Evolutionary conservation across 64 coral and sea anemone genomes (phyloP).

Genomic region (Actinia equina): DNA sequence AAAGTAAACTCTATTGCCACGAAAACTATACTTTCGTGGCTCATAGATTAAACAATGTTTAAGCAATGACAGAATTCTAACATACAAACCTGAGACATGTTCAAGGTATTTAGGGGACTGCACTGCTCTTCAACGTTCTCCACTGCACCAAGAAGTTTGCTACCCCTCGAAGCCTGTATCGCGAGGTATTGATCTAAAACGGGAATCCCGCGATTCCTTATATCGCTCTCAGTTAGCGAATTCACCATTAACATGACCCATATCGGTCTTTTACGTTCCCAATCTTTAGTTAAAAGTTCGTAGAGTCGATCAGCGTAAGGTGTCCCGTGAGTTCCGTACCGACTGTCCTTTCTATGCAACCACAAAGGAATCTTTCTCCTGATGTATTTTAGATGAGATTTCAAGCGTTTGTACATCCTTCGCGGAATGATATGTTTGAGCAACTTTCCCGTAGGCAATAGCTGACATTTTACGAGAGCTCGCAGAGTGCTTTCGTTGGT

Average conservation of each 20-base stretch:
- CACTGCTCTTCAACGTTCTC: slow-evolving; percentile 92
- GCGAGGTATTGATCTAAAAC: slow-evolving; percentile 91
- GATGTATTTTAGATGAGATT: slow-evolving; percentile 78
- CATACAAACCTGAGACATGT: slow-evolving; percentile 67
- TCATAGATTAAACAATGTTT: not conserved
- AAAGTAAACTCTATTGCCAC: not conserved
- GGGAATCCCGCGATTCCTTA: slow-evolving; percentile 79
- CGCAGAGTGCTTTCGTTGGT: slow-evolving; percentile 55
- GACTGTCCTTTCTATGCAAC: slow-evolving; percentile 48
- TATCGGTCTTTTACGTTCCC: slow-evolving; percentile 90
- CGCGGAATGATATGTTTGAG: slow-evolving; percentile 74
- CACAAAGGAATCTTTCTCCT: slow-evolving; percentile 67
- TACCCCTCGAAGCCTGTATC: slow-evolving; percentile 58
- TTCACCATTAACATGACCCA: slow-evolving; percentile 95
- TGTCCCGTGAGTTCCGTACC: slow-evolving; percentile 40
- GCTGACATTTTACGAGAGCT: slow-evolving; percentile 79
- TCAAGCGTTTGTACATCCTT: slow-evolving; percentile 69
- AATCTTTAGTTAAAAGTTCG: slow-evolving; percentile 90
- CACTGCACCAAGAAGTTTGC: slow-evolving; percentile 66
- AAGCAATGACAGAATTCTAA: not conserved
- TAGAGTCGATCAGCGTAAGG: slow-evolving; percentile 77
- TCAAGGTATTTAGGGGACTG: slow-evolving; percentile 67
- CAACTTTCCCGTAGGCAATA: slow-evolving; percentile 60
- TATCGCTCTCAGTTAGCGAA: slow-evolving; percentile 84
- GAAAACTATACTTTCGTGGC: not conserved